Evolutionary conservation across 2,113 vertebrate species (phyloP).

Genomic region (Corythaixoides concolor): DNA sequence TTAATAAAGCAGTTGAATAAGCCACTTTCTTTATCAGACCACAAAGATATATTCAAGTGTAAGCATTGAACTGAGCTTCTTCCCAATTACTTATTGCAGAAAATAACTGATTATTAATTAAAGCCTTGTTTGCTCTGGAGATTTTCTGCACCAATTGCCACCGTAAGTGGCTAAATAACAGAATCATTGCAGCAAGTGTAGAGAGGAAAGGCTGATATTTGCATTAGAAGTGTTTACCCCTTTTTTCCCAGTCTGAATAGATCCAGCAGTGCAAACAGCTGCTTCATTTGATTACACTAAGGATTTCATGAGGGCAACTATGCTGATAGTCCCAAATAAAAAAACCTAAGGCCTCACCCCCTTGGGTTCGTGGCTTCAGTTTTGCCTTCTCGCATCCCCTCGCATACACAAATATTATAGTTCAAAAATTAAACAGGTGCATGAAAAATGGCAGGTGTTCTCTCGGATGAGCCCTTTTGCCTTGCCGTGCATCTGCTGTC

Average conservation of each 20-base stretch:
- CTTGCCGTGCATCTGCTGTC: constrained; percentile 8
- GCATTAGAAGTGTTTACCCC: constrained; percentile 60
- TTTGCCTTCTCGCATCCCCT: neutral
- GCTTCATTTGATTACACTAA: constrained; percentile 44
- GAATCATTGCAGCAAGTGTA: constrained; percentile 54
- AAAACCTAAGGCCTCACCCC: neutral
- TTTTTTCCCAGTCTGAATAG: constrained; percentile 45
- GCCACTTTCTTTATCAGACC: constrained; percentile 16
- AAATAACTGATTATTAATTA: constrained; percentile 68
- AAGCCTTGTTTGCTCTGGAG: constrained; percentile 52
- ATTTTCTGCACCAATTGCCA: constrained; percentile 62
- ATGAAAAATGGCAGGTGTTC: constrained; percentile 54
- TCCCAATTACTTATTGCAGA: neutral
- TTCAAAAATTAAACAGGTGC: constrained; percentile 63
- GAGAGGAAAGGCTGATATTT: constrained; percentile 56
- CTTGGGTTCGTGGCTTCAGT: neutral
- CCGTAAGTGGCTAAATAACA: constrained; percentile 43
- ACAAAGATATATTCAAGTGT: constrained; percentile 14
- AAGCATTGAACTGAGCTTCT: constrained; percentile 20
- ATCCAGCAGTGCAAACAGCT: constrained; percentile 62
- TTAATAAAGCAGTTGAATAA: constrained; percentile 39
- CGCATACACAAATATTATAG: neutral
- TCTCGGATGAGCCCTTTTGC: constrained; percentile 51
- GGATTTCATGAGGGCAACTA: neutral
- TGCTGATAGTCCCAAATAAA: neutral